Evolutionary conservation across 2,888 invertebrate genomes (phyloP).

Genomic region (Euproctis similis): DNA sequence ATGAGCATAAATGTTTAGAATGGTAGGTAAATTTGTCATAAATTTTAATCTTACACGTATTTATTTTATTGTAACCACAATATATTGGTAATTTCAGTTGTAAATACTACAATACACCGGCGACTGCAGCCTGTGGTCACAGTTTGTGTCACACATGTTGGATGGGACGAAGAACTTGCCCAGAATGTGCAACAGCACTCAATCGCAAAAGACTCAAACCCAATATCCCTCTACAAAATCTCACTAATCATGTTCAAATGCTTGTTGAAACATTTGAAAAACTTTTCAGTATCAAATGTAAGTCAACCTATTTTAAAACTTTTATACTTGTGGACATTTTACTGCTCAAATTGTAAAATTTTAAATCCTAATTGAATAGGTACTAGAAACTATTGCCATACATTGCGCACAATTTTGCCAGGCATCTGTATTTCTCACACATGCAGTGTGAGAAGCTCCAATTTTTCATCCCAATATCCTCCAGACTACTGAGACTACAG

Average conservation of each 20-base stretch:
- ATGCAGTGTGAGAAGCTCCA: too few species aligned
- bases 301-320: slow-evolving; percentile 14
- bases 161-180: slow-evolving; percentile 41
- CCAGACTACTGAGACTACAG: too few species aligned
- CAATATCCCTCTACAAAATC: slow-evolving; percentile 40
- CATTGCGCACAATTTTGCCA: too few species aligned
- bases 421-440: too few species aligned
- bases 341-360: too few species aligned
- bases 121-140: slow-evolving; percentile 55
- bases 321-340: too few species aligned
- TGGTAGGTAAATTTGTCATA: slow-evolving; percentile 36
- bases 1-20: slow-evolving; percentile 52
- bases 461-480: too few species aligned
- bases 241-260: slow-evolving; percentile 38
- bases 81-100: slow-evolving; percentile 45
- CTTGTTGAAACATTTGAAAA: slow-evolving; percentile 45
- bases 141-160: slow-evolving; percentile 56
- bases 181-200: slow-evolving; percentile 36
- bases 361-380: too few species aligned
- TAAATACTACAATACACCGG: slow-evolving; percentile 48
- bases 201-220: slow-evolving; percentile 37
- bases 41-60: background rate
- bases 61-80: background rate
- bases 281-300: slow-evolving; percentile 49
- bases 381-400: too few species aligned